Percentiles rank a stretch among this genome's conserved stretches.
These are phyloP conservation scores for Oplegnathus fasciatus DNA, from an alignment of 2,113 vertebrate genomes.

Conservation along the genomic window DNA sequence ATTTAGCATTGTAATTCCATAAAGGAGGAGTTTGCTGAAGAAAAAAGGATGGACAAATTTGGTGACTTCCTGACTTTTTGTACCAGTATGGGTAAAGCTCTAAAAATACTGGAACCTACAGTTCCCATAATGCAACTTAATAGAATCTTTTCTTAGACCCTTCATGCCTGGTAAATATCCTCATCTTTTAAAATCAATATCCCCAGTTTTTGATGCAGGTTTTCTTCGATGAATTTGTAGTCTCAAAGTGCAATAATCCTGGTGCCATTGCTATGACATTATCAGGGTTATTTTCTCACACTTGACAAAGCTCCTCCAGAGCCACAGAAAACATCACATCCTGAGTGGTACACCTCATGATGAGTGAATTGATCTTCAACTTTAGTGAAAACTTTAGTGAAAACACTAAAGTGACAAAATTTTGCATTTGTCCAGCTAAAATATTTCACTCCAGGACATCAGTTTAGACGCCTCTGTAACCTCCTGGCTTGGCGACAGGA, in stretches of 20 bases:
- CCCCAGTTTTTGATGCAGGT: background rate
- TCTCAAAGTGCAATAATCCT: slow-evolving; percentile 2
- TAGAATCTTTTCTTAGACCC: background rate
- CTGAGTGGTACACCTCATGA: background rate
- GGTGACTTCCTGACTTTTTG: background rate
- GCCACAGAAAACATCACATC: background rate
- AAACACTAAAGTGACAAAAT: background rate
- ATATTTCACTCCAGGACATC: slow-evolving; percentile 6
- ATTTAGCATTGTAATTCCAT: background rate
- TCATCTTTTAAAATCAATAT: background rate
- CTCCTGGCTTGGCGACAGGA: background rate
- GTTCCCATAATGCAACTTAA: background rate
- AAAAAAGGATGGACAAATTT: background rate
- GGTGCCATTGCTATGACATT: slow-evolving; percentile 14
- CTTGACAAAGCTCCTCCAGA: background rate
- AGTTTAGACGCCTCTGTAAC: background rate
- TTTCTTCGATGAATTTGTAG: background rate
- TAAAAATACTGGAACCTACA: background rate
- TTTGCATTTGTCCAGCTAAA: background rate
- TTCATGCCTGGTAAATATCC: background rate
- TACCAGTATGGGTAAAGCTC: background rate
- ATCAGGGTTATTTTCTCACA: slow-evolving; percentile 23
- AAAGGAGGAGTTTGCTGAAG: background rate
- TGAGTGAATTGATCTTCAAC: background rate
- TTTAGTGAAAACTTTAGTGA: no score